Percentiles rank a stretch among this genome's conserved stretches.
Conservation (phyloP, 30 jellyfish, hydroid and myxozoan genomes). For the Pseudorhiza aurosa region DNA sequence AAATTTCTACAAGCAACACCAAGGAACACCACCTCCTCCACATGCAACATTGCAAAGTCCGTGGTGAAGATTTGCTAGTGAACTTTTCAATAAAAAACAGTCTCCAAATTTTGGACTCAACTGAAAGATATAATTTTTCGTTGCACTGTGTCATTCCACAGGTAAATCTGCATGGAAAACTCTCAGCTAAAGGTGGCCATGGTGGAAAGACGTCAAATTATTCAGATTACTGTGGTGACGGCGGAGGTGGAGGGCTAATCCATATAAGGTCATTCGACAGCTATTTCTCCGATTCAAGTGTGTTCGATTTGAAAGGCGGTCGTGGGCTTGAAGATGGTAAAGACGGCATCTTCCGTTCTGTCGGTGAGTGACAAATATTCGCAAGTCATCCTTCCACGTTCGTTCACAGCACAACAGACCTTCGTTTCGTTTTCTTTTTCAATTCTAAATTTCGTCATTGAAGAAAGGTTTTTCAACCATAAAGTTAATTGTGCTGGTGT, state of each 20-base stretch:
- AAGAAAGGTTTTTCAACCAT: too few species aligned
- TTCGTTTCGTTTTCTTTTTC: too few species aligned
- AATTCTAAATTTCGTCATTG: too few species aligned
- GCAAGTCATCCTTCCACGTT: too few species aligned
- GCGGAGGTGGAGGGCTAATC: conserved; percentile 90
- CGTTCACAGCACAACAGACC: too few species aligned
- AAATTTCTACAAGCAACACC: too few species aligned
- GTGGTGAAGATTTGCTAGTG: too few species aligned
- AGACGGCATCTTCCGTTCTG: conserved; percentile 13
- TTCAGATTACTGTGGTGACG: conserved; percentile 82
- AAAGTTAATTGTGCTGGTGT: too few species aligned
- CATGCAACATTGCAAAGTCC: too few species aligned
- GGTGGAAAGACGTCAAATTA: conserved; percentile 47
- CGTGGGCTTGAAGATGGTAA: conserved; percentile 66
- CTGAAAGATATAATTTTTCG: background rate
- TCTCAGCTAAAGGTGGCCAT: conserved; percentile 72
- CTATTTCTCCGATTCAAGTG: background rate
- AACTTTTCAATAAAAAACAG: too few species aligned
- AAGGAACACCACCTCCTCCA: too few species aligned
- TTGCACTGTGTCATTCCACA: background rate
- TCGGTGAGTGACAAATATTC: background rate
- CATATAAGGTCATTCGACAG: conserved; percentile 15
- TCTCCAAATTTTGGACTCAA: too few species aligned
- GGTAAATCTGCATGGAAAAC: conserved; percentile 44
- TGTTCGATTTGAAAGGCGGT: conserved; percentile 65